Evolutionary conservation across 2,797 vertebrate species (phyloP).

Genomic region (Onychomys torridus): DNA sequence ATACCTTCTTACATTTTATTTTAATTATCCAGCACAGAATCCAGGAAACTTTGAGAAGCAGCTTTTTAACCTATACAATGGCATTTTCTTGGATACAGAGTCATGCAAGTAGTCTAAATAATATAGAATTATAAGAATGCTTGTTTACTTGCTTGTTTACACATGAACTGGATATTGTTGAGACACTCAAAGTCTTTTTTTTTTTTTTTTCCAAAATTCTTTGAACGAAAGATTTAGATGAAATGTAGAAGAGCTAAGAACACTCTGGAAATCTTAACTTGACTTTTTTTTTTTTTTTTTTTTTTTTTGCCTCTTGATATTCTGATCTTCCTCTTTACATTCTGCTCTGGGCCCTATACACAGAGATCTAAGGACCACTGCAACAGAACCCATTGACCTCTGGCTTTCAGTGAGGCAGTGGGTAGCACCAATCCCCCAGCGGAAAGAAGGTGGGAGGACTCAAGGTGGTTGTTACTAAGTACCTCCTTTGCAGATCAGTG

Average conservation of each 20-base stretch:
- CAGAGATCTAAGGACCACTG: background rate
- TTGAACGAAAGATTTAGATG: background rate
- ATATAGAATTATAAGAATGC: constrained; percentile 12
- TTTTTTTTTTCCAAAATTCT: background rate
- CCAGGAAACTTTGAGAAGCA: background rate
- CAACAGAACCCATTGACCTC: background rate
- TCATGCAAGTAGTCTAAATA: background rate
- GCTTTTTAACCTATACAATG: background rate
- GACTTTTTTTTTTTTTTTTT: background rate
- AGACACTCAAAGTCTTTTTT: constrained; percentile 21
- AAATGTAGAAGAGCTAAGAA: background rate
- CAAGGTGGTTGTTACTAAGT: background rate
- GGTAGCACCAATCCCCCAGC: background rate
- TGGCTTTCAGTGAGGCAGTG: background rate
- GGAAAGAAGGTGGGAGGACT: background rate
- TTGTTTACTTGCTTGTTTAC: constrained; percentile 37
- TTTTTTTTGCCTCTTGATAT: background rate
- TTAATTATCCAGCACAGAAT: background rate
- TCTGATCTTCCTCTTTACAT: background rate
- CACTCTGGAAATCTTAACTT: background rate
- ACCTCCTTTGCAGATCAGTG: background rate
- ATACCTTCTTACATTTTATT: background rate
- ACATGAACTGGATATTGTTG: background rate
- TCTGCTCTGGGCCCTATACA: background rate
- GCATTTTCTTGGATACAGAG: background rate